Evolutionary conservation across 2,113 vertebrate species (phyloP).

Genomic region (Microcebus ravelobensis): DNA sequence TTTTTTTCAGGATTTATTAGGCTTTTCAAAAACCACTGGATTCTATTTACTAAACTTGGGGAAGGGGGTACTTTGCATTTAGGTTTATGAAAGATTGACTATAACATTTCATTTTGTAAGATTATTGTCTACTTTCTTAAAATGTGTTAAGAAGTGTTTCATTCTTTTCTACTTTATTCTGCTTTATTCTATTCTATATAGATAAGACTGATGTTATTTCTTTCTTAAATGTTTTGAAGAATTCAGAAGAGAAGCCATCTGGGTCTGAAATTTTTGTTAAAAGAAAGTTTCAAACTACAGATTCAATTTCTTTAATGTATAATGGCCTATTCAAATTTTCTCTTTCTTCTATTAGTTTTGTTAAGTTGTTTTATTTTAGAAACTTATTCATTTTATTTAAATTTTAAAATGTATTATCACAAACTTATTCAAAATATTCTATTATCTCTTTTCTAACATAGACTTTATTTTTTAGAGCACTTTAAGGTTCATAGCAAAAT

Average conservation of each 20-base stretch:
- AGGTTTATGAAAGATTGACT: not conserved
- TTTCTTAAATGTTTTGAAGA: not conserved
- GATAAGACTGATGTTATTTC: not conserved
- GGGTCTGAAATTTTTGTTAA: not conserved
- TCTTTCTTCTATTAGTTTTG: not conserved
- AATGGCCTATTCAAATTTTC: not conserved
- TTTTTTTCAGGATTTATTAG: not conserved
- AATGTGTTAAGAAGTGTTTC: not conserved
- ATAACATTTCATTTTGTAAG: not conserved
- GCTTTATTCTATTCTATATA: not conserved
- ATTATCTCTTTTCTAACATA: not conserved
- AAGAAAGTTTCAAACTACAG: not conserved
- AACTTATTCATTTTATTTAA: not conserved
- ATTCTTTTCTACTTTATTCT: not conserved
- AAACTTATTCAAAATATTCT: not conserved
- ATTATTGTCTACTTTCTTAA: not conserved
- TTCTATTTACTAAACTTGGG: not conserved
- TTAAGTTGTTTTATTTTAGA: not conserved
- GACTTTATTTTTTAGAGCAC: not conserved
- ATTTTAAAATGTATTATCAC: not conserved
- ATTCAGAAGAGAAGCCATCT: conserved; percentile 5
- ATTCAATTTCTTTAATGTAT: not conserved
- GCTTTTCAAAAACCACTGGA: not conserved
- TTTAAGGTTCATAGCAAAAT: not conserved
- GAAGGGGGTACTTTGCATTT: not conserved